Percentiles rank a stretch among this genome's conserved stretches.
These are phyloP conservation scores for Bombus picipes DNA, from an alignment of 1,140 invertebrate species.

Conservation along the genomic window DNA sequence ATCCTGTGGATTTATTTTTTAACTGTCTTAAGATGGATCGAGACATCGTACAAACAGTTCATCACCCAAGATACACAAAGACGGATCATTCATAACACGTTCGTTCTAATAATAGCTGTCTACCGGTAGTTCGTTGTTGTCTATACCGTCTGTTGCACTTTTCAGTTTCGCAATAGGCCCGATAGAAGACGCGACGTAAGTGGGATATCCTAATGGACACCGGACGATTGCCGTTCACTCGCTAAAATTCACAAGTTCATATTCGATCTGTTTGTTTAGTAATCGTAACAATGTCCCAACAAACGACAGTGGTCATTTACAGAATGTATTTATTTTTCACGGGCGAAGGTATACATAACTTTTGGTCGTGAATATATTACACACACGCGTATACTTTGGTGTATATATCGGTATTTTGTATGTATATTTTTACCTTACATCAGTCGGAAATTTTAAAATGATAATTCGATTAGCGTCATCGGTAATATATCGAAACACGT, in stretches of 20 bases:
- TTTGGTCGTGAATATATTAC: not conserved
- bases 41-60: slow-evolving; percentile 41
- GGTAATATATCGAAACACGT: not conserved
- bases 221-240: slow-evolving; percentile 46
- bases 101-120: slow-evolving; percentile 55
- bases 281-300: not conserved
- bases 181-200: not conserved
- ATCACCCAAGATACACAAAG: slow-evolving; percentile 33
- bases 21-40: not conserved
- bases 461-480: slow-evolving; percentile 11
- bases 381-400: not conserved
- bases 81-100: slow-evolving; percentile 47
- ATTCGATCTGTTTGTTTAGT: not conserved
- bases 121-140: slow-evolving; percentile 7
- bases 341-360: not conserved
- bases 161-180: slow-evolving; percentile 24
- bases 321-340: not conserved
- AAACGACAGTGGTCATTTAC: not conserved
- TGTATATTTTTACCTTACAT: not conserved
- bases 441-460: slow-evolving; percentile 1
- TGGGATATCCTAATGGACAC: slow-evolving; percentile 37
- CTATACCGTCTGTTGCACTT: slow-evolving; percentile 13
- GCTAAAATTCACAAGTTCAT: slow-evolving; percentile 44
- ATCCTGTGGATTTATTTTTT: slow-evolving; percentile 7
- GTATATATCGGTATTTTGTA: not conserved